phyloP scores from a whole-genome alignment of 2,113 vertebrate species.

The Camelus bactrianus region DNA sequence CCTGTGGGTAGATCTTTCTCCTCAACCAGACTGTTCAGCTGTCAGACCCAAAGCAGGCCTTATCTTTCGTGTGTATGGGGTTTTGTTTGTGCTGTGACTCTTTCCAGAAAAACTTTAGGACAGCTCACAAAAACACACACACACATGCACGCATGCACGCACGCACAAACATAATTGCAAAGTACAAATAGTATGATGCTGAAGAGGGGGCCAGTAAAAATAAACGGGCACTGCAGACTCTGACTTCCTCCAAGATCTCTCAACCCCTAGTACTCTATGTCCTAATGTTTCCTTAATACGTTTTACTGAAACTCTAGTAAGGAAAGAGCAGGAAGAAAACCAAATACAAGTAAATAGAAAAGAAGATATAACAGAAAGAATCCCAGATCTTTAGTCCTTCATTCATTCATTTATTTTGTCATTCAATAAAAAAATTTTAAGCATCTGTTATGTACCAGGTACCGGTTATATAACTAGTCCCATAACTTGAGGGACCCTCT shows the following conservation, averaged over 20 bases:
- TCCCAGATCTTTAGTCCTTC: background rate
- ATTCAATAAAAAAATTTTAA: background rate
- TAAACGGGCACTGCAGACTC: background rate
- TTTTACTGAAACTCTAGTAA: background rate
- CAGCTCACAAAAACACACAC: background rate
- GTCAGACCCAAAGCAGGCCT: background rate
- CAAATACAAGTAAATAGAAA: background rate
- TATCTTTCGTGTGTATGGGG: background rate
- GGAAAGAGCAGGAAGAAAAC: background rate
- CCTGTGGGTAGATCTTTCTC: background rate
- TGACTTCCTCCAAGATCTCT: background rate
- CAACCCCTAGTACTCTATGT: background rate
- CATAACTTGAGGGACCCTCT: background rate
- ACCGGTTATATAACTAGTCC: background rate
- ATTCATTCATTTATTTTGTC: background rate
- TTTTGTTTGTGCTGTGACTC: constrained; percentile 32
- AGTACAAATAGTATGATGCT: background rate
- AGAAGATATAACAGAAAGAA: background rate
- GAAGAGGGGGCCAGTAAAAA: background rate
- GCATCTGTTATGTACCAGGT: background rate
- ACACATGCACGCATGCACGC: background rate
- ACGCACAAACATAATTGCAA: background rate
- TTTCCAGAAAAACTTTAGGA: background rate
- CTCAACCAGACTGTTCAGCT: background rate
- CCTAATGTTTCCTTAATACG: background rate